Evolutionary conservation across 1,140 invertebrate species (phyloP).

Genomic region (Maconellicoccus hirsutus): DNA sequence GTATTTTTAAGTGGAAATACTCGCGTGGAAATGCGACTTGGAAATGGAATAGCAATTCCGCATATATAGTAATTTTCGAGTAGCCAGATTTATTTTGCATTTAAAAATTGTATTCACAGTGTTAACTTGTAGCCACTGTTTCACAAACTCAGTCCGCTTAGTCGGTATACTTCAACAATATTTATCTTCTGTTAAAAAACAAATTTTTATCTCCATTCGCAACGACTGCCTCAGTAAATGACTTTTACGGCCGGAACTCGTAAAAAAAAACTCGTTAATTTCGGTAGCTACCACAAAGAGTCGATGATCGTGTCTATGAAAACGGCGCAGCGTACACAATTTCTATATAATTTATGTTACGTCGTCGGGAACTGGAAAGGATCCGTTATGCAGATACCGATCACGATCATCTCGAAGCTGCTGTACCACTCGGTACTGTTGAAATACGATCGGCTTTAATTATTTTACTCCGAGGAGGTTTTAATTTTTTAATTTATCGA

Average conservation of each 20-base stretch:
- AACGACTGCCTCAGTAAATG: background rate
- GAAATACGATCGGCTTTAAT: no score
- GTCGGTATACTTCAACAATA: slow-evolving; percentile 3
- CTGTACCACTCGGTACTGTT: no score
- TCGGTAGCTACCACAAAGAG: slow-evolving; percentile 7
- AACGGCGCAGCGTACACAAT: background rate
- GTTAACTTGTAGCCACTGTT: no score
- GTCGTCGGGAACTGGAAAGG: background rate
- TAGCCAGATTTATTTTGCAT: no score
- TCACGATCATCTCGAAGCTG: background rate
- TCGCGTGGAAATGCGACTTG: no score
- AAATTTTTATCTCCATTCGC: background rate
- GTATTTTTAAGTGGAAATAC: no score
- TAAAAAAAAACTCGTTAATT: slow-evolving; percentile 10
- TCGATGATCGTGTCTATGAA: background rate
- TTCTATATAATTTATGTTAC: background rate
- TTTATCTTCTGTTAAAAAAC: slow-evolving; percentile 6
- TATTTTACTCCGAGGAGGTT: no score
- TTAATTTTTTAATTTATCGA: no score
- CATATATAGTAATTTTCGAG: no score
- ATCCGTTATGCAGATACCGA: slow-evolving; percentile 1
- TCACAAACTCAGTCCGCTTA: no score
- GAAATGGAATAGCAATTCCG: no score
- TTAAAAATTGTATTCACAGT: no score
- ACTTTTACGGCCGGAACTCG: background rate